These are phyloP conservation scores for Microtus ochrogaster DNA, from an alignment of 2,113 vertebrate genomes.

Conservation along the genomic window DNA sequence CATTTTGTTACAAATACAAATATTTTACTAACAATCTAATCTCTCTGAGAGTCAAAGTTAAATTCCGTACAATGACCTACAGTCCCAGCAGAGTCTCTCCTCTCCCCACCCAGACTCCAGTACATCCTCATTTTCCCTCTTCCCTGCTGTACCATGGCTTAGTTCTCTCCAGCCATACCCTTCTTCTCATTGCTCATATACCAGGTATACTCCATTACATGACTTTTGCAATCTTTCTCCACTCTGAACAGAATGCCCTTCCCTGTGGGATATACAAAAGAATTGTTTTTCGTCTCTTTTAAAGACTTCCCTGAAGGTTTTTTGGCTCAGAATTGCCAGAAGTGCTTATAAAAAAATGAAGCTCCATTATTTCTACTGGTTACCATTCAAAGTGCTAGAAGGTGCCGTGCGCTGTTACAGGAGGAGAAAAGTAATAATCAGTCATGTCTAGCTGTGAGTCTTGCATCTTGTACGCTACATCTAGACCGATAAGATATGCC, in stretches of 20 bases:
- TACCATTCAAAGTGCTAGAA: neutral
- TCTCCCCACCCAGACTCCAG: too few species aligned
- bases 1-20: constrained; percentile 68
- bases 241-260: neutral
- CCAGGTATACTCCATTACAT: rapidly evolving
- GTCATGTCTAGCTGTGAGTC: neutral
- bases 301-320: neutral
- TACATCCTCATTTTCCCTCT: neutral
- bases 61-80: constrained; percentile 63
- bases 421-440: neutral
- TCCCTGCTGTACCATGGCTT: neutral
- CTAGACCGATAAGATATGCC: neutral
- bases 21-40: constrained; percentile 77
- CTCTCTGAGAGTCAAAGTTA: constrained; percentile 59
- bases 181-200: neutral
- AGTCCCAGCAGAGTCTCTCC: neutral
- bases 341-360: neutral
- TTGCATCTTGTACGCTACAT: neutral
- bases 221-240: neutral
- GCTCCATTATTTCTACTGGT: neutral
- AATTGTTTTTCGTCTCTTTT: neutral
- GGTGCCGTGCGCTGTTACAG: too few species aligned
- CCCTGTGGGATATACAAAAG: neutral
- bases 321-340: neutral
- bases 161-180: neutral